Conservation (phyloP, 2,113 vertebrate species). For the Bos indicus region DNA sequence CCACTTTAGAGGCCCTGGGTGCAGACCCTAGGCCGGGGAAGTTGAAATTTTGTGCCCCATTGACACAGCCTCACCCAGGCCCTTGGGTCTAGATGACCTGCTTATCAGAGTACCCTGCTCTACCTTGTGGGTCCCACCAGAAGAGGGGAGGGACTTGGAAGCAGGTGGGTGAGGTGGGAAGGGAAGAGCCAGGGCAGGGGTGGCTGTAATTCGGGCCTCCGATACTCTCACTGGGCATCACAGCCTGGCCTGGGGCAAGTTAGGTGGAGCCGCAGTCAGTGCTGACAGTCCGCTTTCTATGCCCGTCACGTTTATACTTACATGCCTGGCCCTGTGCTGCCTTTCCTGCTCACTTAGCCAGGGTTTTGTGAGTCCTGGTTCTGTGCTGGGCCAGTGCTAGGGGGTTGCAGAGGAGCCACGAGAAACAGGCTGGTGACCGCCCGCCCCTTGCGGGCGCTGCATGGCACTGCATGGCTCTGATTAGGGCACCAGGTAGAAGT, state of each 20-base stretch:
- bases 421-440: background rate
- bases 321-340: background rate
- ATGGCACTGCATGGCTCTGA: background rate
- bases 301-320: background rate
- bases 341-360: background rate
- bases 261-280: background rate
- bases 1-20: background rate
- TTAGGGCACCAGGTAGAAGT: background rate
- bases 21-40: background rate
- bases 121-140: background rate
- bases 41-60: background rate
- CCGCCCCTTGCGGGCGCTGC: too few species aligned
- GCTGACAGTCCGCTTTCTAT: background rate
- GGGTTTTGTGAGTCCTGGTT: background rate
- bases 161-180: background rate
- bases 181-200: background rate
- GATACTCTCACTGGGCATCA: background rate
- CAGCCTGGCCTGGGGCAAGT: background rate
- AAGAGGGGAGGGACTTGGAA: background rate
- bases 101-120: constrained; percentile 1
- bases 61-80: background rate
- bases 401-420: background rate
- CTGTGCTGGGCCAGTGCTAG: background rate
- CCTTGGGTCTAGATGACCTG: constrained; percentile 17
- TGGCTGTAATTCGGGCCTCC: background rate